Conservation (phyloP, 2,797 vertebrate species). For the Microcaecilia unicolor region DNA sequence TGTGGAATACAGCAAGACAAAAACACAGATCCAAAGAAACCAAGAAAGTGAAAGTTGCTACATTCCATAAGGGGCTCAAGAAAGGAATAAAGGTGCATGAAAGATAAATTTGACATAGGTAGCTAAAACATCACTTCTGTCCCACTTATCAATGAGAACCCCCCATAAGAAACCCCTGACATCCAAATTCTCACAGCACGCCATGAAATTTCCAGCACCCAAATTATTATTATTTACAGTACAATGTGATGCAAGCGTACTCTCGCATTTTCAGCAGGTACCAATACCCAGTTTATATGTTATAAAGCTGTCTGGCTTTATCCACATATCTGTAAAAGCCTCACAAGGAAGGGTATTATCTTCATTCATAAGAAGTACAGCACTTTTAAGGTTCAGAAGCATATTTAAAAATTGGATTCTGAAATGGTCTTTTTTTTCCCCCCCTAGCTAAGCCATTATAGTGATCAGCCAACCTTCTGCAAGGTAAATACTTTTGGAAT, state of each 20-base stretch:
- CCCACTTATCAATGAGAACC: neutral
- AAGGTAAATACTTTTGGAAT: constrained; percentile 93
- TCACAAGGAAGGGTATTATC: constrained; percentile 43
- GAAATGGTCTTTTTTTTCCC: constrained; percentile 57
- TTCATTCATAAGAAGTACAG: constrained; percentile 43
- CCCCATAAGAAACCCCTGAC: too few species aligned
- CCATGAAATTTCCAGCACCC: constrained; percentile 1
- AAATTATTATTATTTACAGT: neutral
- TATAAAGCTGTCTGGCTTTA: constrained; percentile 25
- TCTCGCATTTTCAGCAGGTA: constrained; percentile 17
- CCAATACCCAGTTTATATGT: constrained; percentile 8
- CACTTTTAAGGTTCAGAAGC: constrained; percentile 46
- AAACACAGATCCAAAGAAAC: too few species aligned
- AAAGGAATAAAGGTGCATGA: too few species aligned
- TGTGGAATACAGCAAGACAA: too few species aligned
- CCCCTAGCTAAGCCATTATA: constrained; percentile 57
- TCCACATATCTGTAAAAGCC: constrained; percentile 36
- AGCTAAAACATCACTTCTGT: neutral
- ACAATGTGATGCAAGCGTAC: neutral
- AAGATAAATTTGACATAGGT: too few species aligned
- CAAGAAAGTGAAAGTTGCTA: too few species aligned
- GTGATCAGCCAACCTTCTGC: constrained; percentile 66
- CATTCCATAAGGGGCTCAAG: too few species aligned
- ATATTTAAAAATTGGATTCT: constrained; percentile 44
- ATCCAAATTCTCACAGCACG: neutral